Percentiles rank a stretch among this genome's conserved stretches.
These are phyloP conservation scores for Callopanchax toddi DNA, from an alignment of 2,113 vertebrate genomes.

Conservation along the genomic window DNA sequence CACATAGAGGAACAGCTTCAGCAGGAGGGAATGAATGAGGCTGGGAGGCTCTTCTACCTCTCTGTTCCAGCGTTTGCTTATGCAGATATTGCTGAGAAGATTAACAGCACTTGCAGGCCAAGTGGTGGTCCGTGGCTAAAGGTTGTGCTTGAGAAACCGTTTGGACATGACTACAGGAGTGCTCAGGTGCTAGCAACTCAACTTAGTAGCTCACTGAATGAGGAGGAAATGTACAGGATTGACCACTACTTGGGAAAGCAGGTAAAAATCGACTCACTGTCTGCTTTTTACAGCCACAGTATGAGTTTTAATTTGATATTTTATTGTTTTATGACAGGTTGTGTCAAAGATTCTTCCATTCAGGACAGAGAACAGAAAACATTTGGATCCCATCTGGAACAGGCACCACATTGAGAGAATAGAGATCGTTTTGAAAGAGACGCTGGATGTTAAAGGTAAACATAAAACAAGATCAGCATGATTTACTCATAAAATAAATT, in stretches of 20 bases:
- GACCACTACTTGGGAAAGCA: constrained; percentile 98
- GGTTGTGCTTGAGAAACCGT: constrained; percentile 95
- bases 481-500: too few relatives aligned
- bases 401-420: constrained; percentile 89
- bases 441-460: constrained; percentile 90
- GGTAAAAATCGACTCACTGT: constrained; percentile 70
- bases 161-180: constrained; percentile 89
- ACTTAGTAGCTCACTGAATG: constrained; percentile 83
- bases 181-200: constrained; percentile 86
- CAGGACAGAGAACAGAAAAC: constrained; percentile 85
- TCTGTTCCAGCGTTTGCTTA: constrained; percentile 93
- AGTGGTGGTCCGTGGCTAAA: constrained; percentile 83
- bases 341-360: constrained; percentile 94
- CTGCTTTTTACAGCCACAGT: not conserved
- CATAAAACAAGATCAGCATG: too few relatives aligned
- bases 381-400: constrained; percentile 91
- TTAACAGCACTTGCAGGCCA: constrained; percentile 88
- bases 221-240: constrained; percentile 96
- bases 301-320: constrained; percentile 1
- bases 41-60: constrained; percentile 93
- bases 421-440: constrained; percentile 96
- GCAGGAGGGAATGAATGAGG: constrained; percentile 84
- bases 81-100: constrained; percentile 83
- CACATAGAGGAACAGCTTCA: constrained; percentile 77
- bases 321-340: constrained; percentile 75